Conservation (phyloP, 2,113 vertebrate species). For the Micronycteris hirsuta region DNA sequence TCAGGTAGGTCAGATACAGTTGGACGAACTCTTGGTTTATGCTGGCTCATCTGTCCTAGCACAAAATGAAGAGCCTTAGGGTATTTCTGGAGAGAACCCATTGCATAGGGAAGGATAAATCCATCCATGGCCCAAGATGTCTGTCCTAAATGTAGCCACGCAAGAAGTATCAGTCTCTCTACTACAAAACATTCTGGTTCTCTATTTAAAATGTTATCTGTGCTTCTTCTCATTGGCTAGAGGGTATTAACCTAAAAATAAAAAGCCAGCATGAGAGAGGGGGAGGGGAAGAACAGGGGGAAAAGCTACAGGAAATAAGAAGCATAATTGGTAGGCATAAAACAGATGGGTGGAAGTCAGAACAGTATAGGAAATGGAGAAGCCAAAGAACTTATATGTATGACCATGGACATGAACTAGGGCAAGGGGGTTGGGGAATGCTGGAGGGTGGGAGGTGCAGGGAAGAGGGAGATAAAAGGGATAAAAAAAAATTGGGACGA, state of each 20-base stretch:
- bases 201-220: neutral
- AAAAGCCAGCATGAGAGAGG: neutral
- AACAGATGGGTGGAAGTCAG: no score
- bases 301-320: no score
- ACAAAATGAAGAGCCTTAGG: neutral
- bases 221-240: neutral
- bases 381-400: no score
- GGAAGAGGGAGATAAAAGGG: no score
- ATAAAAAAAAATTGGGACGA: no score
- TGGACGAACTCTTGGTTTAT: neutral
- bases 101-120: neutral
- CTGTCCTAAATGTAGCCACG: neutral
- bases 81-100: neutral
- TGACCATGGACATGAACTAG: no score
- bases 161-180: neutral
- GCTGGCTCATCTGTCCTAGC: neutral
- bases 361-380: no score
- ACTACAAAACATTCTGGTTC: neutral
- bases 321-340: no score
- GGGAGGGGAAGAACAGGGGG: no score
- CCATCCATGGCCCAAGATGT: neutral
- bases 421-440: no score
- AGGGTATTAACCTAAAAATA: neutral
- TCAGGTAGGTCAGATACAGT: neutral
- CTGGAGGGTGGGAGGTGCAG: no score